Evolutionary conservation across 2,113 vertebrate genomes (phyloP), one percentile per base, ranked within the genome.

Genomic region (Penelope pileata): DNA sequence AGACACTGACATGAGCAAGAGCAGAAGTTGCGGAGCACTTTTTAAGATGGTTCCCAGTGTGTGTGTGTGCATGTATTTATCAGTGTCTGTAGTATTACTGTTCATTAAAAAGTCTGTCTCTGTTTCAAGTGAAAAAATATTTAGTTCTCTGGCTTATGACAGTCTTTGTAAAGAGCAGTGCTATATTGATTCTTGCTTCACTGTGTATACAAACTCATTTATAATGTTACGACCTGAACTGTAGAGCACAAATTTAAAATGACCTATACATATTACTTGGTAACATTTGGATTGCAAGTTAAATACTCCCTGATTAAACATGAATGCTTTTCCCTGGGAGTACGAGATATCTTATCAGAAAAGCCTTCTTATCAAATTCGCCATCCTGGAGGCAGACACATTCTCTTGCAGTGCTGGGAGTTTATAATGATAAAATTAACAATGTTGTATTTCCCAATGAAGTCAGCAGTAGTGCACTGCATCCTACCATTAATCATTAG

Each of bases 381-480:
- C 91, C 91, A 97, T 97, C 95, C 95, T 94, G 93, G 89, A 95
- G 94, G 96, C 96, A 94, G 91, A 93, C 90, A 91, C 87, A 94
- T 95, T 96, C 96, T 95, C 93, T 88, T 70, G 83, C 91, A 85
- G 95, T 89, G 88, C 95, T 91, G 90, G 91, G 91, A 97, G 95
- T 97, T 97, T 97, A 95, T 96, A 97, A 97, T 96, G 95, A 98
- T 97, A 97, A 97, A 98, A 97, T 98, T 97, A 98, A 97, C 95
- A 96, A 94, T 79, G 95, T 96, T 96, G 96, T 96, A 96, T 97
- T 96, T 97, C 96, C 93, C 96, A 96, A 76, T 97, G 94, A 97
- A 97, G 94, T 97, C 96, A 77, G 90, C 74, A 91, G 80, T 82
- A 84, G 83, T 79, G 93, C 95, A 93, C 77, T 75, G 96, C 85